These are phyloP conservation scores for Tenthredo livida DNA, from an alignment of 2,888 invertebrate genomes.

Conservation along the genomic window DNA sequence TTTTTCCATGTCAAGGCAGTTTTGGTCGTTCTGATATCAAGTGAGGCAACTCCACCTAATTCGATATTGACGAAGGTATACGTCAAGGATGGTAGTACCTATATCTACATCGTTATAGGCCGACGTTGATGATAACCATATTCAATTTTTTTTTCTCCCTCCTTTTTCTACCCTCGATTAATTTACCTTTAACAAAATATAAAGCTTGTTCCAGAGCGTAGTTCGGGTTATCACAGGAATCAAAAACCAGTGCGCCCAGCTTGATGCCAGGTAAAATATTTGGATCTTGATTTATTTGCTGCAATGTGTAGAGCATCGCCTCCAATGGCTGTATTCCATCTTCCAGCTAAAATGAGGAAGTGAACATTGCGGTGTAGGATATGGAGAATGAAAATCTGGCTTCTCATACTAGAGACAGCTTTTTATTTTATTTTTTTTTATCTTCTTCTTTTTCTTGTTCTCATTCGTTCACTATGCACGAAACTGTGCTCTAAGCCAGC, in stretches of 20 bases:
- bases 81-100: background rate
- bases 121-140: background rate
- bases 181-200: conserved; percentile 79
- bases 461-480: background rate
- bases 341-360: conserved; percentile 71
- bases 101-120: background rate
- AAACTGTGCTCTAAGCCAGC: conserved; percentile 53
- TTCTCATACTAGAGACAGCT: background rate
- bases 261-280: conserved; percentile 78
- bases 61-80: background rate
- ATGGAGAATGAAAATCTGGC: background rate
- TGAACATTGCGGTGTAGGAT: background rate
- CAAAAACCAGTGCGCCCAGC: conserved; percentile 79
- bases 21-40: background rate
- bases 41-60: background rate
- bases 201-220: conserved; percentile 80
- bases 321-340: conserved; percentile 81
- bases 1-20: background rate
- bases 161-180: background rate
- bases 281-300: conserved; percentile 78
- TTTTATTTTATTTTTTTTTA: background rate
- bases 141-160: background rate
- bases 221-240: conserved; percentile 79
- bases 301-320: conserved; percentile 79
- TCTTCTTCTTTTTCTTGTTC: background rate